These are phyloP conservation scores for Zoanthus sansibaricus DNA, from an alignment of 92 coral and sea anemone genomes.

Conservation along the genomic window DNA sequence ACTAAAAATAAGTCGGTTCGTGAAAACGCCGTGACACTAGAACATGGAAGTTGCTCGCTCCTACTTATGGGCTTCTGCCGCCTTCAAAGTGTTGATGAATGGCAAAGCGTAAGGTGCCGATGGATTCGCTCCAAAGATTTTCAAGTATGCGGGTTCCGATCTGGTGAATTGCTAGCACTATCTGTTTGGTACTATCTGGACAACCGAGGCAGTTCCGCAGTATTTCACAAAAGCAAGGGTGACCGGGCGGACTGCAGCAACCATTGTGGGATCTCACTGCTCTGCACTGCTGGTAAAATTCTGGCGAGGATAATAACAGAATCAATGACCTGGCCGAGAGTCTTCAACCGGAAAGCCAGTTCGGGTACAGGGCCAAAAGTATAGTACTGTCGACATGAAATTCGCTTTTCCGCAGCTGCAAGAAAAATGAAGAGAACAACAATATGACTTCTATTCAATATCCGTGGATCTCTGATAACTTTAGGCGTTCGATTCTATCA, in stretches of 20 bases:
- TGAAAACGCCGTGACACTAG: no score
- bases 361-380: slow-evolving; percentile 21
- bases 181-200: slow-evolving; percentile 21
- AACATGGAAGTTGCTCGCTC: no score
- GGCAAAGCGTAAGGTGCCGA: slow-evolving; percentile 14
- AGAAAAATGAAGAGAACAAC: slow-evolving; percentile 39
- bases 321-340: neutral
- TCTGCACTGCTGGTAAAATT: slow-evolving; percentile 14
- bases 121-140: slow-evolving; percentile 10
- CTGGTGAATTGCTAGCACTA: slow-evolving; percentile 2
- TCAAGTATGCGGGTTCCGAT: slow-evolving; percentile 21
- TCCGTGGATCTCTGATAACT: slow-evolving; percentile 49
- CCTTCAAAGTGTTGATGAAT: neutral
- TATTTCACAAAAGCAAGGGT: slow-evolving; percentile 28
- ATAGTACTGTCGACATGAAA: slow-evolving; percentile 42
- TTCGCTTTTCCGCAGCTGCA: slow-evolving; percentile 45
- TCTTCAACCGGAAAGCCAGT: slow-evolving; percentile 22
- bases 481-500: slow-evolving; percentile 46
- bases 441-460: slow-evolving; percentile 3
- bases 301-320: slow-evolving; percentile 25
- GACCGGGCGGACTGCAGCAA: slow-evolving; percentile 21
- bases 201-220: neutral
- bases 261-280: slow-evolving; percentile 43
- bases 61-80: neutral
- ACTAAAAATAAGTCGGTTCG: no score